phyloP scores from a whole-genome alignment of 2,888 invertebrate genomes.

The Pteria penguin region DNA sequence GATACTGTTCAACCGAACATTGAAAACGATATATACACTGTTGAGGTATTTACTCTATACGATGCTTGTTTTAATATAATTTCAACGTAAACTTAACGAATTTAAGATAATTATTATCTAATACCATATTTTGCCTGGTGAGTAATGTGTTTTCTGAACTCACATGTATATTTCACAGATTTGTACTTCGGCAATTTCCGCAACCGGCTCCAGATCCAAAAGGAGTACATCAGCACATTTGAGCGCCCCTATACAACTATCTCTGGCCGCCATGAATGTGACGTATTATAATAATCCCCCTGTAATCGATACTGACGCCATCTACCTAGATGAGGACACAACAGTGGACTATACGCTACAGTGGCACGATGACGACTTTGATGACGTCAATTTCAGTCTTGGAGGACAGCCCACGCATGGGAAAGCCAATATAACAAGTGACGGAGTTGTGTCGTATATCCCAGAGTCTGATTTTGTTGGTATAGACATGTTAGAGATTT shows the following conservation, averaged over 20 bases:
- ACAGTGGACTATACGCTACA: background rate
- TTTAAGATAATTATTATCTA: background rate
- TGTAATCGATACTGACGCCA: constrained; percentile 8
- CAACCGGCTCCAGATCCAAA: background rate
- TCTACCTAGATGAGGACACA: constrained; percentile 13
- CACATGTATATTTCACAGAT: background rate
- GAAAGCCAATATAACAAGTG: constrained; percentile 31
- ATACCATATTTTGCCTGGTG: no score
- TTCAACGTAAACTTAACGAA: no score
- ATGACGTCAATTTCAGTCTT: constrained; percentile 44
- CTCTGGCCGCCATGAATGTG: constrained; percentile 8
- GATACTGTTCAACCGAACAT: background rate
- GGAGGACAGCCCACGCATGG: constrained; percentile 31
- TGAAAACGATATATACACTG: background rate
- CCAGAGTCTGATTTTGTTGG: constrained; percentile 49
- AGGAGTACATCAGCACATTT: constrained; percentile 2
- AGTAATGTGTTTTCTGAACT: no score
- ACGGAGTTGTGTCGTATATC: constrained; percentile 43
- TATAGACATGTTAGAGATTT: constrained; percentile 7
- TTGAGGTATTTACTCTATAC: background rate
- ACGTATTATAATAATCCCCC: constrained; percentile 20
- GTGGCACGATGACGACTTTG: constrained; percentile 48
- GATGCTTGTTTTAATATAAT: no score
- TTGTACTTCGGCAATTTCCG: background rate
- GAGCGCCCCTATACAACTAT: constrained; percentile 14